Evolutionary conservation across 2,113 vertebrate species (phyloP), one percentile per base, ranked within the genome.

Genomic region (Macquaria ambigua): DNA sequence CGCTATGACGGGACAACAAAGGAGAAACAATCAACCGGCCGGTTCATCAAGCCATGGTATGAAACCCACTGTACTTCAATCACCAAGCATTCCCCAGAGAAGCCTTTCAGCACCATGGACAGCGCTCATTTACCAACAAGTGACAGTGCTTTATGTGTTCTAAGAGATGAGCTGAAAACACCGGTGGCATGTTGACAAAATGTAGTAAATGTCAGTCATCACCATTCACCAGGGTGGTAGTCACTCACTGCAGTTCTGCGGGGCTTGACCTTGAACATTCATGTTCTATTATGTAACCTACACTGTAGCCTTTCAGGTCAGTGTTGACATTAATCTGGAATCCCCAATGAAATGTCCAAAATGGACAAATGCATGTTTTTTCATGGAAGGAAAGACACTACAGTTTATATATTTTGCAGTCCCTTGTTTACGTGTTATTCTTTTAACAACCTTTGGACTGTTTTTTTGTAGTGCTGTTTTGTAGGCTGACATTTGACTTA

Each of bases 81-180:
- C 43, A 58, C 43, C 3, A 6, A 25, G 23, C 18, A 20, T 25
- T 58, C 18, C 23, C 15, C 28, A 46, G 8, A 50, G 34, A 56
- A 55, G 41, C 50, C 9, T 74, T 78, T 85, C 68, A 87, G 79
- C 63, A 74, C 56, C 66, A 64, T 2, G 25, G 67, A 83, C 76
- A 80, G 82, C 6, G 2, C 25, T n/a, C 7, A 41, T 67, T 66
- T n/a, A 23, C 56, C 20, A 81, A 23, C 25, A 56, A 28, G 3
- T 16, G 16, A 37, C 25, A 4, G 12, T 28, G 31, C 16, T 34
- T 31, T 34, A 23, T 77, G 59, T 28, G 55, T 3, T 25, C 3
- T 25, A 8, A 53, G 12, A n/a, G 12, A 59, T 34, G 15, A 67
- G 37, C 41, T 34, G 43, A 46, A 58, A 74, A 43, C 20, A 70